phyloP scores from a whole-genome alignment of 2,888 invertebrate species.

The Polydrusus pterygomalis region DNA sequence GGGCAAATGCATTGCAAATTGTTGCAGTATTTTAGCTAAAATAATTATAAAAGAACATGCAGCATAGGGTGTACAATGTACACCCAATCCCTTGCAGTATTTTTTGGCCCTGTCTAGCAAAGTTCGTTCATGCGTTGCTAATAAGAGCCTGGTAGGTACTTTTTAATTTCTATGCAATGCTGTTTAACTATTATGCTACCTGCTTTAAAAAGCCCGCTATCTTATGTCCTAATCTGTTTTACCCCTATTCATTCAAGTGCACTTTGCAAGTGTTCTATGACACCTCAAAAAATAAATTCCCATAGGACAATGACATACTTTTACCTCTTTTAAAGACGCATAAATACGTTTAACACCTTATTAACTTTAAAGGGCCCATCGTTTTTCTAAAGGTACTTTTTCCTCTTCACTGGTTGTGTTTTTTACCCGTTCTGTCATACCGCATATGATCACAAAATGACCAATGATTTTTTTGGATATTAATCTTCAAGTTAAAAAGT shows the following conservation, averaged over 20 bases:
- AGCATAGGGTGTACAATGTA: too few relatives aligned
- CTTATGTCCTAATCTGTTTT: constrained; percentile 40
- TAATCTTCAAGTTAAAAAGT: constrained; percentile 25
- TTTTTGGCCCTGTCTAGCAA: not conserved
- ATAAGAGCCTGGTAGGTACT: not conserved
- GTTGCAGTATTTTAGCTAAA: constrained; percentile 28
- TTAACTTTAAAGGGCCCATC: constrained; percentile 18
- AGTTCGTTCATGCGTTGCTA: not conserved
- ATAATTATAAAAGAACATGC: constrained; percentile 22
- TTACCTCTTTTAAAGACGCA: constrained; percentile 34
- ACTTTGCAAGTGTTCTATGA: constrained; percentile 35
- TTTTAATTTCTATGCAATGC: constrained; percentile 4
- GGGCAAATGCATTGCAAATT: constrained; percentile 47
- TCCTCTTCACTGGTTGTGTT: constrained; percentile 15
- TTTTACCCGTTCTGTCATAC: constrained; percentile 12
- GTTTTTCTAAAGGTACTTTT: constrained; percentile 1
- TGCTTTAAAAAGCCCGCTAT: constrained; percentile 23
- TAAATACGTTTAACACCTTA: constrained; percentile 26
- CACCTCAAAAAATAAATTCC: constrained; percentile 33
- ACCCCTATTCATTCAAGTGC: constrained; percentile 36
- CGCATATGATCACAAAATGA: constrained; percentile 26
- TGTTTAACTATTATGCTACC: constrained; percentile 4
- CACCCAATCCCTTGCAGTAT: too few relatives aligned
- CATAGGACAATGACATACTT: constrained; percentile 29
- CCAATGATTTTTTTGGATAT: constrained; percentile 23